A percentile compares a stretch with the other conserved stretches of the same genome.
Evolutionary conservation across 2,888 invertebrate species (phyloP).

Genomic region (Hydraecia micacea): DNA sequence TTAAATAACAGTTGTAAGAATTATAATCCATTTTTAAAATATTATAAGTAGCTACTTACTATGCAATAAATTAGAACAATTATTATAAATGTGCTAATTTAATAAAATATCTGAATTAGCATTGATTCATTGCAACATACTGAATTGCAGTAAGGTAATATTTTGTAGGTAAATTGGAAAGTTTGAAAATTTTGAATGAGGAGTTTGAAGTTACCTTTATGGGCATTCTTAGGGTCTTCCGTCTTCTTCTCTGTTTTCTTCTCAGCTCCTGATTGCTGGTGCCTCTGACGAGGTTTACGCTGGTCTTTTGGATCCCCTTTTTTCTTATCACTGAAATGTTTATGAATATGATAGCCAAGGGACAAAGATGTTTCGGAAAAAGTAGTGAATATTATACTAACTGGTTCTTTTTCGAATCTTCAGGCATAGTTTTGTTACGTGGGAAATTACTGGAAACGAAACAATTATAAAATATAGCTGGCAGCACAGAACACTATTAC

Average conservation of each 20-base stretch:
- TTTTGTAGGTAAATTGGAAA: not conserved
- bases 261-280: slow-evolving; percentile 68
- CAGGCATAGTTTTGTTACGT: slow-evolving; percentile 73
- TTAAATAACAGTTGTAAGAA: not conserved
- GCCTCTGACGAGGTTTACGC: slow-evolving; percentile 77
- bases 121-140: not conserved
- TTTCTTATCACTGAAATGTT: slow-evolving; percentile 77
- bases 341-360: not conserved
- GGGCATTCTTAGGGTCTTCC: slow-evolving; percentile 68
- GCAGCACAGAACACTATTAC: not conserved
- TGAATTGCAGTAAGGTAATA: no score
- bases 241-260: slow-evolving; percentile 68
- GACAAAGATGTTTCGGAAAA: not conserved
- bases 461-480: slow-evolving; percentile 5
- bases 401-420: slow-evolving; percentile 79
- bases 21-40: not conserved
- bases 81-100: not conserved
- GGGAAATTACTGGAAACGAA: not conserved
- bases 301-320: slow-evolving; percentile 84
- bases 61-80: not conserved
- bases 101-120: not conserved
- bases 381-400: slow-evolving; percentile 65
- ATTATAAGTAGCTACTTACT: not conserved
- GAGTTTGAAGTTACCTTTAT: slow-evolving; percentile 57
- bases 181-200: not conserved